These are phyloP conservation scores for Zosterops japonicus DNA, from an alignment of 2,113 vertebrate genomes.

Conservation along the genomic window DNA sequence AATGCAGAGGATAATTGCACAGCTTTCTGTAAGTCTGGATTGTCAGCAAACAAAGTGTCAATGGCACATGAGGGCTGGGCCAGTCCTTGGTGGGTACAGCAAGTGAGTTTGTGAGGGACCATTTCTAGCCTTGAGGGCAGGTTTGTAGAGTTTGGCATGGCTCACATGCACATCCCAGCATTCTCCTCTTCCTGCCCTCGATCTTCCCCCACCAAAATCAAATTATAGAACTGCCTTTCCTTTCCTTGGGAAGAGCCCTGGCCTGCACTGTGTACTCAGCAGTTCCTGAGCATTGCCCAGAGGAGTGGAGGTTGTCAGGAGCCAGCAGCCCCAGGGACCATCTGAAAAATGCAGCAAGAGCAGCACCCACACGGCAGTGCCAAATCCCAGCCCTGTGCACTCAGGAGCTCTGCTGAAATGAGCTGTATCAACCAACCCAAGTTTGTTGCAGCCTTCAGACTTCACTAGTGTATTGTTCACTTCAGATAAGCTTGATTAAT, in stretches of 20 bases:
- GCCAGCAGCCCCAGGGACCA: not conserved
- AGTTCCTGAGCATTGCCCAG: not conserved
- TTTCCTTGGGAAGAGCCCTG: not conserved
- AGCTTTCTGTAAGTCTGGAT: not conserved
- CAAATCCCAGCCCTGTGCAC: not conserved
- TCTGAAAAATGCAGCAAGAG: not conserved
- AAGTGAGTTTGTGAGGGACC: not conserved
- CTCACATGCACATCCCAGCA: not conserved
- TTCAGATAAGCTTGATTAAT: not conserved
- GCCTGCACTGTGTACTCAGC: not conserved
- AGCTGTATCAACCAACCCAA: not conserved
- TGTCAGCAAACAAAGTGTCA: not conserved
- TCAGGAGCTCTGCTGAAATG: not conserved
- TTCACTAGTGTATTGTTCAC: not conserved
- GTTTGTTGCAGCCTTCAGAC: not conserved
- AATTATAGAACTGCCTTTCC: not conserved
- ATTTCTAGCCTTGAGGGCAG: not conserved
- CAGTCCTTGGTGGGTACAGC: not conserved
- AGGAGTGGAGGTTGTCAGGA: not conserved
- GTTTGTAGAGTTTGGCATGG: not conserved
- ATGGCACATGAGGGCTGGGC: not conserved
- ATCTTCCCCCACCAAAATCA: not conserved
- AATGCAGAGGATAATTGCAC: not conserved
- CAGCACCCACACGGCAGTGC: not conserved
- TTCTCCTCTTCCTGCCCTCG: not conserved